Percentiles rank a stretch among this genome's conserved stretches.
Evolutionary conservation across 2,113 vertebrate genomes (phyloP).

Genomic region (Poeciliopsis turrubarensis): DNA sequence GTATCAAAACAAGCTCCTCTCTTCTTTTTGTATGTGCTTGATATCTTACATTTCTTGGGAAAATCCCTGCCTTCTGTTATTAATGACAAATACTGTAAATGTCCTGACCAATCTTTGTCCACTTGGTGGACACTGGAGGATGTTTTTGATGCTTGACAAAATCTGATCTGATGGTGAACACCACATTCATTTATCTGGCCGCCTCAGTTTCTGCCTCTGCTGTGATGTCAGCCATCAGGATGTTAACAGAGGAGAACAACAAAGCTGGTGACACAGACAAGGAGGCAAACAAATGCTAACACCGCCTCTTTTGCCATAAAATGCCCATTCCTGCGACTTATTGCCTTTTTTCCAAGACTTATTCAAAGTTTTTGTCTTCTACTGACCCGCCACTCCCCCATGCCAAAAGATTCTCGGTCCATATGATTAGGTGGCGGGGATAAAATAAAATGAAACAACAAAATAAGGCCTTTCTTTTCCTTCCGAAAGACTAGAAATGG

Average conservation of each 20-base stretch:
- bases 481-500: slow-evolving; percentile 80
- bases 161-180: neutral
- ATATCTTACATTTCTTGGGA: no score
- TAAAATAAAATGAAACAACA: slow-evolving; percentile 76
- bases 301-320: slow-evolving; percentile 84
- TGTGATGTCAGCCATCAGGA: slow-evolving; percentile 80
- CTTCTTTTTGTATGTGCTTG: no score
- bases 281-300: slow-evolving; percentile 89
- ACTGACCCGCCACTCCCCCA: slow-evolving; percentile 52
- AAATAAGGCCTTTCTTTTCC: slow-evolving; percentile 71
- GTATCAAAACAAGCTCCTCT: no score
- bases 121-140: neutral
- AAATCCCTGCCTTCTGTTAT: no score
- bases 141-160: neutral
- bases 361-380: slow-evolving; percentile 81
- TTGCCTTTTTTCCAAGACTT: slow-evolving; percentile 87
- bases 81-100: neutral
- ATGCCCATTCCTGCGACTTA: slow-evolving; percentile 87
- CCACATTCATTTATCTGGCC: neutral
- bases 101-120: neutral
- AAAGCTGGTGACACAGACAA: slow-evolving; percentile 82
- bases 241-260: slow-evolving; percentile 43
- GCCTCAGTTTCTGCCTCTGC: slow-evolving; percentile 20
- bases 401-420: slow-evolving; percentile 51
- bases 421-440: slow-evolving; percentile 67